Base-by-base conservation (phyloP, 2,888 invertebrate genomes). In the Leptinotarsa rubiginosa region DNA sequence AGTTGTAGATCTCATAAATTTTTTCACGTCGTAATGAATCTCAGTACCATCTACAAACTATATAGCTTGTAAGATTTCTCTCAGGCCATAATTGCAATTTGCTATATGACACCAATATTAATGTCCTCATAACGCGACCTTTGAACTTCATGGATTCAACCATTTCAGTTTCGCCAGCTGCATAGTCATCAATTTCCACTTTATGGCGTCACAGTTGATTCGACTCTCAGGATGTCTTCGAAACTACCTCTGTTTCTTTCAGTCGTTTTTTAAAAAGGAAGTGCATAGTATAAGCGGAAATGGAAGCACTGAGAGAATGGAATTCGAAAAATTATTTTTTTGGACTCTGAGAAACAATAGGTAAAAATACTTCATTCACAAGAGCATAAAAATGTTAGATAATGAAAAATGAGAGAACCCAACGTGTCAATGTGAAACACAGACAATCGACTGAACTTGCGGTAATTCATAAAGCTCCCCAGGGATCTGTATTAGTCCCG, bases 111-210 rank as follows among this genome's bases (percentile, higher is more conserved):
- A 76, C 70, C 70, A 52, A 71, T 65, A 75, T 78, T 77, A 75
- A 77, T 65, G 77, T 74, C 68, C 74, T 74, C 54, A 78, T 74
- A 77, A 77, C 65, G 49, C 65, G 73, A 78, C 73, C 76, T 78
- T 49, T 73, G 76, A 78, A 78, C 78, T 76, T 75, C 69, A 76
- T 72, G 78, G 72, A 65, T 70, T 76, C 73, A 50, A 15, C 49
- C n/a, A 66, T 47, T 66, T 47, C 22, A n/a, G 52, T 52, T 67
- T 52, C 18, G 66, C 31, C 66, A 67, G 66, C 66, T 67, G 66
- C 66, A 66, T 50, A 66, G 22, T 25, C 31, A 65, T 65, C 65
- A 50, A n/a, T 67, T 67, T 3, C 47, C 15, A 65, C 10, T 67
- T 67, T 67, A 20, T 67, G 22, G 20, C 22, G 56, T 56, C 56